Evolutionary conservation across 2,888 invertebrate genomes (phyloP), one percentile per base, ranked within the genome.

Genomic region (Spialia ferax): DNA sequence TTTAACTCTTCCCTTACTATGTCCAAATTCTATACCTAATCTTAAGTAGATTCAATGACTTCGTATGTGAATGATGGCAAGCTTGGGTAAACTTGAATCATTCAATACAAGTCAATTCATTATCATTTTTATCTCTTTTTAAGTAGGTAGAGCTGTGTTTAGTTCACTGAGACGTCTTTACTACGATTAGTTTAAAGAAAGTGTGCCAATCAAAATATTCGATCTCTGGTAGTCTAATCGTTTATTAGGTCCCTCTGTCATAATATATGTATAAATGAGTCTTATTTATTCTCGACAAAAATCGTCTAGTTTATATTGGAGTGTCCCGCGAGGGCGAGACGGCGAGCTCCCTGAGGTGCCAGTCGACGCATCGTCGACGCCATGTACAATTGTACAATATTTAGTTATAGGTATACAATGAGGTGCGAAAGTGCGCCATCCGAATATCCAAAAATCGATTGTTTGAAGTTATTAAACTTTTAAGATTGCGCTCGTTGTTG

Each of bases 1-100:
- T n/a, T n/a, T n/a, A n/a, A n/a, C n/a, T n/a, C n/a, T 48, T 57
- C 57, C 50, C 64, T 64, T 57, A 15, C 57, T 57, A 57, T 38
- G 35, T 64, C 35, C 57, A 23, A 50, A 64, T 64, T 57, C 57
- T 22, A 50, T 32, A 57, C 2, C 54, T 54, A 54, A 57, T 20
- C 42, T 54, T 20, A 38, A 18, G 52, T 54, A 63, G 63, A 42
- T 48, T 26, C 26, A 45, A 15, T 45, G 15, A 50, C 50, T 50
- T 11, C 13, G 3, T 50, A 13, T n/a, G 7, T 13, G 22, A 22
- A 18, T 42, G 15, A 18, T 10, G 18, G 18, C 13, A 23, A 50
- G 50, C 13, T 8, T 1, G 11, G 13, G 42, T 42, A 8, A 6
- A 13, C 50, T 50, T 22, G 8, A 22, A 20, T 48, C 10, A 48